Conservation (phyloP, 2,888 invertebrate species). For the Drosophila infuscata region DNA sequence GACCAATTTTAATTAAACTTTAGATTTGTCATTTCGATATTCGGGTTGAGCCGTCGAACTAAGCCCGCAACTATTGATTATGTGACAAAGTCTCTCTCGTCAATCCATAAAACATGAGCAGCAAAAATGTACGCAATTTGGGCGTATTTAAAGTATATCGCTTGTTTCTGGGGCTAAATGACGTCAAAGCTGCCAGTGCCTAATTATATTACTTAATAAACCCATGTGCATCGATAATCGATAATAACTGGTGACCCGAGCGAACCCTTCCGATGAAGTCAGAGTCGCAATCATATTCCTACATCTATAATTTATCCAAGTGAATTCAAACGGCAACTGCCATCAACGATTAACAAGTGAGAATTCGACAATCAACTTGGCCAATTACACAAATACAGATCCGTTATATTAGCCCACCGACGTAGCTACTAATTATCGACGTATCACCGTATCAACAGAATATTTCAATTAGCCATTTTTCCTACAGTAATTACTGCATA, state of each 20-base stretch:
- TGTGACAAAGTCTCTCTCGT: slow-evolving; percentile 54
- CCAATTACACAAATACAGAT: slow-evolving; percentile 40
- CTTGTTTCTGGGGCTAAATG: slow-evolving; percentile 32
- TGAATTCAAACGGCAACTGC: slow-evolving; percentile 32
- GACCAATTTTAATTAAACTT: slow-evolving; percentile 32
- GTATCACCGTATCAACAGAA: slow-evolving; percentile 51
- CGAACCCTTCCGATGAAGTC: slow-evolving; percentile 27
- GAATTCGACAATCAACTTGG: slow-evolving; percentile 47
- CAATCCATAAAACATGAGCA: slow-evolving; percentile 59
- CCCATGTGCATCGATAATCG: slow-evolving; percentile 26
- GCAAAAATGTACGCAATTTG: slow-evolving; percentile 29
- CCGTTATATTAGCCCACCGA: slow-evolving; percentile 19
- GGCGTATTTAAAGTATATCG: slow-evolving; percentile 6
- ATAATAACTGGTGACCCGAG: slow-evolving; percentile 48
- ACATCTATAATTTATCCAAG: slow-evolving; percentile 49
- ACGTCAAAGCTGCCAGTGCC: slow-evolving; percentile 31
- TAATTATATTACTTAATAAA: slow-evolving; percentile 26
- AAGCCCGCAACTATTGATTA: slow-evolving; percentile 31
- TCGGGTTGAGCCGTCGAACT: slow-evolving; percentile 21
- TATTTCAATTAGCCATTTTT: slow-evolving; percentile 35
- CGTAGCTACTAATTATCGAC: slow-evolving; percentile 49
- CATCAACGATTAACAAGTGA: slow-evolving; percentile 49
- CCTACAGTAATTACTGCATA: slow-evolving; percentile 26
- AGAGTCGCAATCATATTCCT: slow-evolving; percentile 1
- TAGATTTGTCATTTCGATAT: slow-evolving; percentile 23